Conservation (phyloP, 1,140 invertebrate species). For the Diabrotica undecimpunctata region DNA sequence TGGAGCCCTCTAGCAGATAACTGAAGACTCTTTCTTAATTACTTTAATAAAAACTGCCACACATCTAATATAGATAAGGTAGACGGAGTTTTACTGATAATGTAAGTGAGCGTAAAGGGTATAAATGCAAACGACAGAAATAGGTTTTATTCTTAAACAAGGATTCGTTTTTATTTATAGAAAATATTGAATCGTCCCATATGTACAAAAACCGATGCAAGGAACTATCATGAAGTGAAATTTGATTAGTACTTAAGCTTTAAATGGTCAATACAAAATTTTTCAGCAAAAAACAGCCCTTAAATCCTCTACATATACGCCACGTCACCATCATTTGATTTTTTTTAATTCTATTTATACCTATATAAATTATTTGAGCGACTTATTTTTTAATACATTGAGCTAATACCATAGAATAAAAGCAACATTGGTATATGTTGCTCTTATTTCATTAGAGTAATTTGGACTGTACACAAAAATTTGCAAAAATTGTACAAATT, state of each 20-base stretch:
- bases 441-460: too few species aligned
- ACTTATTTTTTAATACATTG: constrained; percentile 9
- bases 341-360: not conserved
- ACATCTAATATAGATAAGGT: too few species aligned
- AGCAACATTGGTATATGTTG: too few species aligned
- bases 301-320: not conserved
- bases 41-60: too few species aligned
- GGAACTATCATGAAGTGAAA: not conserved
- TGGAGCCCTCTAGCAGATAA: too few species aligned
- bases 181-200: constrained; percentile 16
- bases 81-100: too few species aligned
- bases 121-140: too few species aligned
- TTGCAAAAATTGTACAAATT: too few species aligned
- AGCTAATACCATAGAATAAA: not conserved
- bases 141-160: too few species aligned
- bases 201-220: not conserved
- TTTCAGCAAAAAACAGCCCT: not conserved
- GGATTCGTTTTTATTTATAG: constrained; percentile 17
- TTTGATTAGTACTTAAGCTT: not conserved
- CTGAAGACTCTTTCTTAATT: too few species aligned
- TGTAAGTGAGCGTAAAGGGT: too few species aligned
- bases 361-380: constrained; percentile 2
- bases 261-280: not conserved
- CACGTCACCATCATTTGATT: not conserved
- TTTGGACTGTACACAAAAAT: too few species aligned